Base-by-base conservation (phyloP, 2,113 vertebrate species). In the Heterochromis multidens region DNA sequence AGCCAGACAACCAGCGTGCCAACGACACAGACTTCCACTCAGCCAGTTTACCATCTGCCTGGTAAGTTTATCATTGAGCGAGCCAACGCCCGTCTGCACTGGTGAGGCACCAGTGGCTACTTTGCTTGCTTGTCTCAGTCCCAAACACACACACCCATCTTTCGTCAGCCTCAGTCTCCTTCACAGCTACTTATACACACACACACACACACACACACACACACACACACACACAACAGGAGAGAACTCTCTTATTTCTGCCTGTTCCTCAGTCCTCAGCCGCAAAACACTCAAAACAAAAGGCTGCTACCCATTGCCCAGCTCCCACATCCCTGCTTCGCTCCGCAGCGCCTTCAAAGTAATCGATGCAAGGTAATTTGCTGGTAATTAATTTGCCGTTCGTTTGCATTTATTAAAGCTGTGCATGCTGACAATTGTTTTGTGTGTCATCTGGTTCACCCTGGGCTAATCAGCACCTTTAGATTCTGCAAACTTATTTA, bases 361-460 rank as follows among this genome's bases (percentile, higher is more conserved):
- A 88, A 85, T 91, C 88, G 13, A 74, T 79, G 13, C 58, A 92
- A 94, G 92, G 94, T 94, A 92, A 96, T 96, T 95, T 92, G 90
- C 85, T 43, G 63, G 84, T 91, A 95, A 95, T 88, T 82, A 86
- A 88, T 74, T 88, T 43, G 29, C 1, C 1, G 6, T 91, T 94
- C 76, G 49, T 91, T 85, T 86, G 62, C 88, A 86, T 94, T 86
- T 81, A 80, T 94, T 87, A 87, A 85, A 37, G 49, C 88, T 16
- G 84, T 85, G 86, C 84, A 85, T 88, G 52, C 86, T 62, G 76
- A 74, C 65, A 8, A 14, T 86, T 77, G 65, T 76, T 7, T 77
- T 83, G 33, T 11, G 7, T 84, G 43, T 61, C 76, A 13, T 82
- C 43, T 35, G 31, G 40, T 29, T 87, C 79, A 16, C 74, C 33